phyloP scores from a whole-genome alignment of 2,888 invertebrate genomes.

The Xestia rhomboidea region DNA sequence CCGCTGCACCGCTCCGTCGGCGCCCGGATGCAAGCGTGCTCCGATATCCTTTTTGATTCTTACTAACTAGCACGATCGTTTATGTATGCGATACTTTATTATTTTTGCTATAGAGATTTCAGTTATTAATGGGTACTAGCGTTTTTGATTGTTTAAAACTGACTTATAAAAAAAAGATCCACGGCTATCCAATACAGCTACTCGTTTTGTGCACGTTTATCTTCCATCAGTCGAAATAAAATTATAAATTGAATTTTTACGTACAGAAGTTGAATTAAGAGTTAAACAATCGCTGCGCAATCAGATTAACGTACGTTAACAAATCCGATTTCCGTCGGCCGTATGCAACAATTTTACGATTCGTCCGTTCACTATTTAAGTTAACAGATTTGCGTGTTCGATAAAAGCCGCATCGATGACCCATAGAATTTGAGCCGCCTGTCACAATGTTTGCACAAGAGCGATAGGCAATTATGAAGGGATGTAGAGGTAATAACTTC shows the following conservation, averaged over 20 bases:
- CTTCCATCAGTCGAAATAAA: not conserved
- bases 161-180: not conserved
- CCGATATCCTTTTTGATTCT: conserved; percentile 71
- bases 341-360: conserved; percentile 49
- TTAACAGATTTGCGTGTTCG: conserved; percentile 41
- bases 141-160: not conserved
- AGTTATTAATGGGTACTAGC: not conserved
- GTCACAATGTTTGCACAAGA: conserved; percentile 62
- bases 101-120: not conserved
- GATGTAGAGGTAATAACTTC: conserved; percentile 64
- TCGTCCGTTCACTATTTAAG: conserved; percentile 40
- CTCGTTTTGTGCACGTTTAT: not conserved
- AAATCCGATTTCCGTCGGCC: conserved; percentile 45
- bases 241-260: conserved; percentile 20
- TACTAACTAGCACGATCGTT: conserved; percentile 64
- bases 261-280: conserved; percentile 16
- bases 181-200: not conserved
- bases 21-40: conserved; percentile 71
- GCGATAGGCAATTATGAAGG: conserved; percentile 67
- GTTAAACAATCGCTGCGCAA: conserved; percentile 38
- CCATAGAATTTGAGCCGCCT: conserved; percentile 42
- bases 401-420: conserved; percentile 63
- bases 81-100: conserved; percentile 41
- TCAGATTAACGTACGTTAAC: conserved; percentile 55
- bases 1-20: conserved; percentile 73